Percentiles rank a stretch among this genome's conserved stretches.
Conservation (phyloP, 2,888 invertebrate genomes). For the Amphimallon solstitiale region DNA sequence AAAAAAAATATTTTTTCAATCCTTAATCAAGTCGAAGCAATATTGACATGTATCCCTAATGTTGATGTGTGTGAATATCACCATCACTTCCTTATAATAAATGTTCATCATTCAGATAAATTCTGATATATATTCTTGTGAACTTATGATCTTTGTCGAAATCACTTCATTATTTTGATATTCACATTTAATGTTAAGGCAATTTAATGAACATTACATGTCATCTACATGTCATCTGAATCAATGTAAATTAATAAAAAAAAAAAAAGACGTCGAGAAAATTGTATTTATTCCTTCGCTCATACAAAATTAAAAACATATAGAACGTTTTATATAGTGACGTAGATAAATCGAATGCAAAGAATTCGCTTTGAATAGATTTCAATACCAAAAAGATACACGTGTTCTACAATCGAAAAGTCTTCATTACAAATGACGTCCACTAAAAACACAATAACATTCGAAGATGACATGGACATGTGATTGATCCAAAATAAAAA, state of each 20-base stretch:
- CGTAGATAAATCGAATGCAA: background rate
- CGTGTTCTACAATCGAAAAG: constrained; percentile 21
- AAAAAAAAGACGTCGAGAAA: too few relatives aligned
- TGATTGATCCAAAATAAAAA: constrained; percentile 29
- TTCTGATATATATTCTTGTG: constrained; percentile 2
- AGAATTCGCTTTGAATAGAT: background rate
- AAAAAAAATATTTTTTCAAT: too few relatives aligned
- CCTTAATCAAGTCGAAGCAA: too few relatives aligned
- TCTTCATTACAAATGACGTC: background rate
- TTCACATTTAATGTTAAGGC: too few relatives aligned
- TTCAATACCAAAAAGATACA: constrained; percentile 23
- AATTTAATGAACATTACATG: background rate
- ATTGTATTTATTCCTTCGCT: too few relatives aligned
- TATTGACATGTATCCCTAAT: too few relatives aligned
- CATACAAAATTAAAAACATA: background rate
- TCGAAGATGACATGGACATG: constrained; percentile 26
- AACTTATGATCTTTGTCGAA: constrained; percentile 13
- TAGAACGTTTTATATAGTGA: background rate
- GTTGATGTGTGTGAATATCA: too few relatives aligned
- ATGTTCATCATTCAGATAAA: background rate
- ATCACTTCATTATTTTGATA: background rate
- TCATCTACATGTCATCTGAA: background rate
- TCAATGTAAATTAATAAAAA: too few relatives aligned
- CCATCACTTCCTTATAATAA: constrained; percentile 2
- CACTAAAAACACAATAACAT: constrained; percentile 19